Evolutionary conservation across 2,888 invertebrate genomes (phyloP).

Genomic region (Tipula helvola): DNA sequence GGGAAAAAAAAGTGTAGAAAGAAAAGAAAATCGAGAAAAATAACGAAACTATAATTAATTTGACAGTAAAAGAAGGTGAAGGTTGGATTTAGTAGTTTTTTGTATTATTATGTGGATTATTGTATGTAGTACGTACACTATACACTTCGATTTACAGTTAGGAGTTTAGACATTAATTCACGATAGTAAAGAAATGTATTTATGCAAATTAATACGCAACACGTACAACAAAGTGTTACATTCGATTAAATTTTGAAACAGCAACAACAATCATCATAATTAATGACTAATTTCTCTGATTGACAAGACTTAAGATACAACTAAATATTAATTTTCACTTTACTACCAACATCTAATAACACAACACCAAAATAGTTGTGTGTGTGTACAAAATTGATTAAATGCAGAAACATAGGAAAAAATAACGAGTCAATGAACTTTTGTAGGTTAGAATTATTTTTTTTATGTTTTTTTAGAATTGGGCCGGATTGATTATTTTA

Average conservation of each 20-base stretch:
- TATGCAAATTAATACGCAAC: neutral
- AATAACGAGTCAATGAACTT: neutral
- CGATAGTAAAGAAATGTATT: neutral
- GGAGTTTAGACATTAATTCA: neutral
- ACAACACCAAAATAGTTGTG: neutral
- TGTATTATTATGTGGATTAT: neutral
- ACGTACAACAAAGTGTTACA: neutral
- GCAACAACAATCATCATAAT: neutral
- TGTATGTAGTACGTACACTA: neutral
- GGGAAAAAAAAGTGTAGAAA: neutral
- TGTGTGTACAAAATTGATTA: neutral
- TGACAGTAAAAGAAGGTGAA: neutral
- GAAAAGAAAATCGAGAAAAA: neutral
- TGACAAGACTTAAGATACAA: neutral
- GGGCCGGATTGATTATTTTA: neutral
- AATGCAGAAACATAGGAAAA: neutral
- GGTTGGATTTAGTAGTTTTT: neutral
- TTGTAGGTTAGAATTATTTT: neutral
- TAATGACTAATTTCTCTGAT: neutral
- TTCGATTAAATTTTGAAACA: neutral
- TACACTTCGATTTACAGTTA: neutral
- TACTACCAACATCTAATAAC: neutral
- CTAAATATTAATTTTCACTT: neutral
- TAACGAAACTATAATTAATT: neutral
- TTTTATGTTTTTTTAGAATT: neutral